Evolutionary conservation across 2,797 vertebrate species (phyloP), one percentile per base, ranked within the genome.

Genomic region (Gorsachius magnificus): DNA sequence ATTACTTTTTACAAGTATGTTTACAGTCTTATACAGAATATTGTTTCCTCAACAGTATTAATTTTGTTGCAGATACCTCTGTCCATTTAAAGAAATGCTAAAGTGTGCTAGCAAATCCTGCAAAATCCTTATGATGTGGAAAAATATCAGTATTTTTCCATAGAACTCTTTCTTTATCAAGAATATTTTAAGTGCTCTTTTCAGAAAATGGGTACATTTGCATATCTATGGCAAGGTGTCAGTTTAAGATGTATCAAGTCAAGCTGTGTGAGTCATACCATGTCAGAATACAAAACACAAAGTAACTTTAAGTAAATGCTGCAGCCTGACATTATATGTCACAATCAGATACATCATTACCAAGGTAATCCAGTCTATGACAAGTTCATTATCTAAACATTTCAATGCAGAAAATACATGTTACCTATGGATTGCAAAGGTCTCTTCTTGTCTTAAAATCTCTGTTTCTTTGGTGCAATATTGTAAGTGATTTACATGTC

Each of bases 211-310:
- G 63, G n/a, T 64, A 1, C 25, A 96, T 96, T 96, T 96, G 74
- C 95, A 89, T 96, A 95, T 94, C 92, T 92, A 87, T 87, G 92
- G 92, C 70, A 90, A 94, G 70, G 25, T 93, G 93, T 92, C 90
- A 82, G 16, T 84, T 84, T 69, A 89, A 93, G 93, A 84, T 66
- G 33, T 51, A 79, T 79, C 56, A 89, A 53, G 33, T 64, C 48
- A 94, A 92, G 63, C 56, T 72, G 2, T 24, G 22, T 94, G 95
- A 96, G 21, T 95, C 95, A 96, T 51, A 77, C 31, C 3, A 4
- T 83, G 90, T 79, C 96, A 96, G 77, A 90, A 70, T 74, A 94
- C 63, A 93, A 93, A 92, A 83, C 35, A 92, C 12, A 65, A 87
- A 84, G 78, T 61, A 82, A 93, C 63, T 90, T 90, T 56, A 60